phyloP scores from a whole-genome alignment of 2,888 invertebrate species.

The Mesorhabditis sp. region DNA sequence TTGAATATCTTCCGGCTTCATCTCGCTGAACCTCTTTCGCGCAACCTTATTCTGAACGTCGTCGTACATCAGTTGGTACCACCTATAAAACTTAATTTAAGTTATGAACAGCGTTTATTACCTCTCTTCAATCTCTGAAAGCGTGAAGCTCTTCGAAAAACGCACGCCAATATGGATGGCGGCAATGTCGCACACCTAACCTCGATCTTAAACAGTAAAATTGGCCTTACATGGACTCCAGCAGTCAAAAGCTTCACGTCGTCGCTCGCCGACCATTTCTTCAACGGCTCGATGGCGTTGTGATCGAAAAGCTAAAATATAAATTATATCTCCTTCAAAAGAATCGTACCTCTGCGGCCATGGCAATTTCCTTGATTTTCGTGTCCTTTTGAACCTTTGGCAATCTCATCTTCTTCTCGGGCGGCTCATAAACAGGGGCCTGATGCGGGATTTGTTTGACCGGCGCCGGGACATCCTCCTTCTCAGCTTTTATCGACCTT shows the following conservation, averaged over 20 bases:
- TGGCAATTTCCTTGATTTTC: too few species aligned
- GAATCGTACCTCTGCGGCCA: too few species aligned
- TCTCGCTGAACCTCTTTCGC: slow-evolving; percentile 29
- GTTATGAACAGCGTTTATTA: background rate
- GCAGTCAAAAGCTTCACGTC: slow-evolving; percentile 88
- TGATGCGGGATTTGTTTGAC: too few species aligned
- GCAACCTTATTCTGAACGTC: slow-evolving; percentile 73
- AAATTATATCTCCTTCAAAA: background rate
- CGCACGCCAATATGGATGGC: slow-evolving; percentile 82
- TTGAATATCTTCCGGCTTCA: slow-evolving; percentile 23
- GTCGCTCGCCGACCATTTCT: slow-evolving; percentile 94
- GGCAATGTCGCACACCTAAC: slow-evolving; percentile 66
- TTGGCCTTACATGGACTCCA: slow-evolving; percentile 73
- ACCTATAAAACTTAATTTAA: slow-evolving; percentile 59
- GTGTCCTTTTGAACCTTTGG: too few species aligned
- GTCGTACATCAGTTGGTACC: slow-evolving; percentile 92
- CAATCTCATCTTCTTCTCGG: too few species aligned
- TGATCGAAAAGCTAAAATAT: background rate
- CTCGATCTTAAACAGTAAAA: background rate
- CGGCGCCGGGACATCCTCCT: too few species aligned
- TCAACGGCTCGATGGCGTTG: slow-evolving; percentile 60
- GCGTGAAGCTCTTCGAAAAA: slow-evolving; percentile 89
- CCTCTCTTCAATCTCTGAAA: slow-evolving; percentile 86
- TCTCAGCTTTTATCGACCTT: too few species aligned
- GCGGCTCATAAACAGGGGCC: too few species aligned